Percentiles rank a stretch among this genome's conserved stretches.
These are phyloP conservation scores for Hirtodrosophila histrioides DNA, from an alignment of 2,888 invertebrate species.

Conservation along the genomic window DNA sequence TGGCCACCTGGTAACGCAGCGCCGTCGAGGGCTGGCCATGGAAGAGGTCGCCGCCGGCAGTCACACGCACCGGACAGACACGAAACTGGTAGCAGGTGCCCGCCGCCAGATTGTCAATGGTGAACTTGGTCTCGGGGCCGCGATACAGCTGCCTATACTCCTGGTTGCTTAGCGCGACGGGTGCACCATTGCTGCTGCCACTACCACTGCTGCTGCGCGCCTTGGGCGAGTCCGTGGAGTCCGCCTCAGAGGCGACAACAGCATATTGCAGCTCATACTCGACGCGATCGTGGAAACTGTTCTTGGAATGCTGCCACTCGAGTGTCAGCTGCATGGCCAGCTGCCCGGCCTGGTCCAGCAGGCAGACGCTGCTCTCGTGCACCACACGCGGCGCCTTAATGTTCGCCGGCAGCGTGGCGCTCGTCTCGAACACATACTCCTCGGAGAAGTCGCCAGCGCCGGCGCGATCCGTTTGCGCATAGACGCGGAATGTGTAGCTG, in stretches of 20 bases:
- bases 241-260: conserved; percentile 80
- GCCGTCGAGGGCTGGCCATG: conserved; percentile 89
- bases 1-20: conserved; percentile 85
- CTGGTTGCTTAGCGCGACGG: conserved; percentile 56
- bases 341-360: conserved; percentile 82
- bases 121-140: conserved; percentile 87
- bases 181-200: conserved; percentile 27
- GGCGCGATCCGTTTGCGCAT: conserved; percentile 92
- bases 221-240: conserved; percentile 45
- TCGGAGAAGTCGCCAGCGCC: conserved; percentile 92
- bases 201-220: conserved; percentile 39
- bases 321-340: conserved; percentile 85
- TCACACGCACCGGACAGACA: conserved; percentile 90
- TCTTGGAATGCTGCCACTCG: conserved; percentile 88
- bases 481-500: conserved; percentile 93
- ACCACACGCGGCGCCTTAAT: conserved; percentile 89
- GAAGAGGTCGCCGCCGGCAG: conserved; percentile 86
- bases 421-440: conserved; percentile 89
- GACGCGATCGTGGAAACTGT: conserved; percentile 88
- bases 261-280: conserved; percentile 91
- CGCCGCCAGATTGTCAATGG: conserved; percentile 89
- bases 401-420: conserved; percentile 91
- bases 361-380: conserved; percentile 81
- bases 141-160: conserved; percentile 87
- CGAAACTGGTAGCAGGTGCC: conserved; percentile 91